phyloP scores from a whole-genome alignment of 2,888 invertebrate genomes.

The Cosmopolites sordidus region DNA sequence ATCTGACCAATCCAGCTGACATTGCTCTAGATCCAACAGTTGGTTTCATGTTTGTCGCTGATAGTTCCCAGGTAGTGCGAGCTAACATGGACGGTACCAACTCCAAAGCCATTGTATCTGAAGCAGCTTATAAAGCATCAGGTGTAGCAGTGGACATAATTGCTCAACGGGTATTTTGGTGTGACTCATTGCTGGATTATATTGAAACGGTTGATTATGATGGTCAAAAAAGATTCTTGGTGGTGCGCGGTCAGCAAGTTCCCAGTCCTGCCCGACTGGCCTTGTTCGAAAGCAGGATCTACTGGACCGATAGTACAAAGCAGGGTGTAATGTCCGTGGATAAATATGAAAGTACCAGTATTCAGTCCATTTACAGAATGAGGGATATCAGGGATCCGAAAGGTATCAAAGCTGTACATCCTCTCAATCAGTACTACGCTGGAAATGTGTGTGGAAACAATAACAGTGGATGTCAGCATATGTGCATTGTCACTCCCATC shows the following conservation, averaged over 20 bases:
- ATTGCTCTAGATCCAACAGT: constrained; percentile 88
- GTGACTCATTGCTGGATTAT: constrained; percentile 90
- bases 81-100: constrained; percentile 94
- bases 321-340: constrained; percentile 34
- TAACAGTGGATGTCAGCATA: constrained; percentile 87
- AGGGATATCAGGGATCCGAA: constrained; percentile 78
- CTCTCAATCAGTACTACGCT: constrained; percentile 65
- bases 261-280: constrained; percentile 82
- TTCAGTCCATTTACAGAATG: constrained; percentile 75
- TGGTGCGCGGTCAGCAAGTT: constrained; percentile 76
- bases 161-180: constrained; percentile 89
- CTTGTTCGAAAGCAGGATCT: constrained; percentile 80
- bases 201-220: constrained; percentile 95
- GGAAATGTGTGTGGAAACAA: constrained; percentile 79
- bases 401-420: constrained; percentile 78
- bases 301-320: constrained; percentile 89
- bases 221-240: constrained; percentile 74
- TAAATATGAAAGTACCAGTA: constrained; percentile 74
- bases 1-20: constrained; percentile 86
- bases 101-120: constrained; percentile 76
- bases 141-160: constrained; percentile 90
- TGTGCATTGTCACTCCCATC: constrained; percentile 79
- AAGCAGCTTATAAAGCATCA: constrained; percentile 90
- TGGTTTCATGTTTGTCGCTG: constrained; percentile 84
- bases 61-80: constrained; percentile 75